Evolutionary conservation across 2,113 vertebrate species (phyloP).

Genomic region (Excalfactoria chinensis): DNA sequence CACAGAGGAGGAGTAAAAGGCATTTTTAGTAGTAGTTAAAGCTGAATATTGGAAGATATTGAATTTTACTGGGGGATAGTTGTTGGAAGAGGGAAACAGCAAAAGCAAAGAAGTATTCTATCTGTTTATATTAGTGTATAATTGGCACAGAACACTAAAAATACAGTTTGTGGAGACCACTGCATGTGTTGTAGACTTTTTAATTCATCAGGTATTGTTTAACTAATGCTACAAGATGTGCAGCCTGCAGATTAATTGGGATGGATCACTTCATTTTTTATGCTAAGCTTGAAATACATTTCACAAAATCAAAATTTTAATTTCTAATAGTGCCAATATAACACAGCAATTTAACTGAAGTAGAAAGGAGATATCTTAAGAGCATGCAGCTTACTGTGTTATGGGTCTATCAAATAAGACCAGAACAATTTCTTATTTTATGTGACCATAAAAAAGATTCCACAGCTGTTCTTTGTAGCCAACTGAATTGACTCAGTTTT

Average conservation of each 20-base stretch:
- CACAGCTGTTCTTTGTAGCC: background rate
- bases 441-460: slow-evolving; percentile 23
- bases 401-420: slow-evolving; percentile 5
- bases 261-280: background rate
- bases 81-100: background rate
- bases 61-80: background rate
- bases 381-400: background rate
- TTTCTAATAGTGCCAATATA: slow-evolving; percentile 5
- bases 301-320: slow-evolving; percentile 13
- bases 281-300: background rate
- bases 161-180: background rate
- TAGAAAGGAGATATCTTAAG: background rate
- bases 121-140: background rate
- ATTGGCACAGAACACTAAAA: background rate
- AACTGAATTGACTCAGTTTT: background rate
- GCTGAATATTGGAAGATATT: background rate
- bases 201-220: background rate
- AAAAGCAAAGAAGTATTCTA: background rate
- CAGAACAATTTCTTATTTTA: slow-evolving; percentile 41
- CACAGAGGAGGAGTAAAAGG: background rate
- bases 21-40: background rate
- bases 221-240: background rate
- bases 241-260: background rate
- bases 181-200: background rate
- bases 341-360: background rate